phyloP scores from a whole-genome alignment of 2,113 vertebrate genomes.

The Actenoides lindsayi region DNA sequence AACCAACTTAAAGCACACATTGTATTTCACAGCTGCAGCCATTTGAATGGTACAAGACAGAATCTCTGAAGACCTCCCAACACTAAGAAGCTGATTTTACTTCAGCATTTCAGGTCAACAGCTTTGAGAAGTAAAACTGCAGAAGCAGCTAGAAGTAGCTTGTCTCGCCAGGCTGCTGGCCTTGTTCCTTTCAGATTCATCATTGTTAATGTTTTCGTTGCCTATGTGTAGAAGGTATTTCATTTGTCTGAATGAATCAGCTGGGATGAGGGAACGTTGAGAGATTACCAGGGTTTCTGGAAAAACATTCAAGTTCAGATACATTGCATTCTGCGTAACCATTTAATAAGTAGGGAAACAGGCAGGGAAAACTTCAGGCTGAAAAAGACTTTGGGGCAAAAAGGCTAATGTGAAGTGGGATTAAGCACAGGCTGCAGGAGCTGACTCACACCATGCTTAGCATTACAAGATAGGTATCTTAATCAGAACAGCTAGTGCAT shows the following conservation, averaged over 20 bases:
- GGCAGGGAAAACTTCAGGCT: neutral
- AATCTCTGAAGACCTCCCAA: neutral
- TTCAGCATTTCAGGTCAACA: neutral
- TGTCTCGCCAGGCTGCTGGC: neutral
- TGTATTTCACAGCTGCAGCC: neutral
- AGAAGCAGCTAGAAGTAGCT: neutral
- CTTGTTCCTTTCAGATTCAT: neutral
- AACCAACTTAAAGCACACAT: neutral
- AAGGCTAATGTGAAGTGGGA: conserved; percentile 1
- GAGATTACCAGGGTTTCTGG: neutral
- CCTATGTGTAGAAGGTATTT: neutral
- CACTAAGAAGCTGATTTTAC: neutral
- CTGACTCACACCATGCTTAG: neutral
- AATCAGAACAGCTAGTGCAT: neutral
- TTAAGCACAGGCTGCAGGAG: neutral
- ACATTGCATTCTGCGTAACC: neutral
- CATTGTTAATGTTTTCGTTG: neutral
- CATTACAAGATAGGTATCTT: neutral
- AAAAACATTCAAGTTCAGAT: neutral
- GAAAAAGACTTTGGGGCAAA: neutral
- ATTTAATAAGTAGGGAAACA: neutral
- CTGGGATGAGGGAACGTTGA: neutral
- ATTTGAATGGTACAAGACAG: rapidly evolving
- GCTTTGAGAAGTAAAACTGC: neutral
- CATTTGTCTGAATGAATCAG: neutral